Base-by-base conservation (phyloP, 2,113 vertebrate genomes). In the Phrynocephalus versicolor region DNA sequence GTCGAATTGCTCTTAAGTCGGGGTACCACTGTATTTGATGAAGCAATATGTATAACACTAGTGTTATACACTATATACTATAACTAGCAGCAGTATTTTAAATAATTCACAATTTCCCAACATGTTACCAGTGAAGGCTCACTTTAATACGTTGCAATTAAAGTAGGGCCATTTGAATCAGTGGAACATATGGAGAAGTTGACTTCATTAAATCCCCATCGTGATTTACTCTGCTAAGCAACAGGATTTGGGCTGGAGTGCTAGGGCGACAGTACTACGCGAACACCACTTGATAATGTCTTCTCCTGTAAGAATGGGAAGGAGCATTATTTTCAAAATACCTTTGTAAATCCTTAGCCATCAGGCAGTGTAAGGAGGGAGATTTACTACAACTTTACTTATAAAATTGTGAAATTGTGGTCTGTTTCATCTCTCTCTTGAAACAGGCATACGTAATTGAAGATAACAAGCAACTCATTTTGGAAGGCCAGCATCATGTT, bases 401-500 rank as follows among this genome's bases (percentile, higher is more conserved):
- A 45, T 9, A 71, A 67, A 58, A 16, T 78, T 85, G 23, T 16
- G 10, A 55, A 69, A 55, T 15, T 15, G 84, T 83, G 4, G 39
- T 74, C 89, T 65, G 93, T 1, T 94, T 3, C n/a, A 39, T 10
- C 18, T 69, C 88, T 94, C 0, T 93, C 1, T 95, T 88, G 80
- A 85, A 69, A 16, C 89, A 99, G 98, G 98, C 98, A 0, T 99
- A 97, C 77, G 98, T 99, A 82, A 97, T 99, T 0, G 98, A 99
- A 93, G 98, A 99, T 94, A 99, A 96, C 90, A 99, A 98, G 85
- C 98, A 99, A 88, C 96, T 99, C 76, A 99, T 99, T 92, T 95
- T 99, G 87, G 98, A 99, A 93, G 99, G 99, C 39, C 99, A 99
- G 89, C 98, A 99, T 92, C 98, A 99, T 45, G 97, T 99, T 92